Evolutionary conservation across 2,888 invertebrate species (phyloP).

Genomic region (Heteromurus nitidus): DNA sequence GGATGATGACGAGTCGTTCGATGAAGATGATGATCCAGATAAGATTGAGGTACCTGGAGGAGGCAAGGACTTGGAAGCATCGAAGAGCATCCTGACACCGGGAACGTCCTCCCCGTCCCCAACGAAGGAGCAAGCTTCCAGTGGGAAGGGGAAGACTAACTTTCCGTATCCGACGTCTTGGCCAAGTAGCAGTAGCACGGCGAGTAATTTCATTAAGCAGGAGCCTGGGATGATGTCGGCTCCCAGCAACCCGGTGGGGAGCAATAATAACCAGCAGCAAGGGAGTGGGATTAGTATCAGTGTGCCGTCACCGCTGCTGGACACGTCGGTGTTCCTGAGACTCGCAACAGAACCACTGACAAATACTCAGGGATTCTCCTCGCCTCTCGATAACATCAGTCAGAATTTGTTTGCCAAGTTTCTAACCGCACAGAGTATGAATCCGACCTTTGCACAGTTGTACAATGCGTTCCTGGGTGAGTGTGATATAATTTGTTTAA

Average conservation of each 20-base stretch:
- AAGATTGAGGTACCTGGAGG: constrained; percentile 95
- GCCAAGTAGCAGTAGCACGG: constrained; percentile 42
- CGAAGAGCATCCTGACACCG: constrained; percentile 74
- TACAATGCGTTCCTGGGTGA: constrained; percentile 56
- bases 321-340: constrained; percentile 44
- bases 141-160: no score
- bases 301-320: constrained; percentile 44
- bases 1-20: constrained; percentile 72
- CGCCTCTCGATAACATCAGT: constrained; percentile 44
- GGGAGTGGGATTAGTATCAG: constrained; percentile 37
- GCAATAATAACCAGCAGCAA: neutral
- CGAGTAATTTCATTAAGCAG: constrained; percentile 52
- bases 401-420: constrained; percentile 57
- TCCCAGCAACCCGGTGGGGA: neutral
- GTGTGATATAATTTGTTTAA: no score
- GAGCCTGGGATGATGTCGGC: constrained; percentile 12
- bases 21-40: constrained; percentile 88
- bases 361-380: constrained; percentile 1
- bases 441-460: constrained; percentile 55
- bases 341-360: constrained; percentile 8
- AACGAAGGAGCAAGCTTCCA: no score
- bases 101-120: constrained; percentile 20
- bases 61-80: constrained; percentile 90
- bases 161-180: constrained; percentile 45
- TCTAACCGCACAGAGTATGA: constrained; percentile 12